Conservation (phyloP, 2,113 vertebrate species). For the Bubo scandiacus region DNA sequence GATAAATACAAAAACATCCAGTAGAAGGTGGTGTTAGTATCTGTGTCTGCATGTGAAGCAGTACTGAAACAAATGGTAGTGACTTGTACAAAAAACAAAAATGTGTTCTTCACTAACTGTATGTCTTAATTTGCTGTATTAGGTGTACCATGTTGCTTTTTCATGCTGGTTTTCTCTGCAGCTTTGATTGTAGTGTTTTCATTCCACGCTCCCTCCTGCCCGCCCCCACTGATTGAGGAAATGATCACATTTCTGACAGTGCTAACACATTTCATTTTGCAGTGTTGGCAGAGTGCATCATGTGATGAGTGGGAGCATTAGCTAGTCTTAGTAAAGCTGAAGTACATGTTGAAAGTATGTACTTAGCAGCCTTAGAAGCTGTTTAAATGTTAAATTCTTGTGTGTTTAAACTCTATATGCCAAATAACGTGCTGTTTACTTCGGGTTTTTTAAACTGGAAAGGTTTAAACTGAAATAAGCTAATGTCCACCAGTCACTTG, state of each 20-base stretch:
- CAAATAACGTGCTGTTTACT: neutral
- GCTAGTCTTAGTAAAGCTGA: neutral
- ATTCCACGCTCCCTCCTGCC: neutral
- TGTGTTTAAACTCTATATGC: neutral
- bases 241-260: neutral
- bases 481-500: neutral
- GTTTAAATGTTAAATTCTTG: neutral
- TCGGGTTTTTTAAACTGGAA: neutral
- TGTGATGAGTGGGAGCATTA: neutral
- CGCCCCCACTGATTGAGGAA: accelerated
- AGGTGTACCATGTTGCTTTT: neutral
- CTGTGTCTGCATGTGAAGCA: neutral
- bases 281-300: neutral
- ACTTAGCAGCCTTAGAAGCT: neutral
- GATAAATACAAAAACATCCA: neutral
- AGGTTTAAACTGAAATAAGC: neutral
- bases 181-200: neutral
- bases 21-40: neutral
- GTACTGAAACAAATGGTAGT: neutral
- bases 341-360: neutral
- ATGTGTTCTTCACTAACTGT: neutral
- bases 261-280: neutral
- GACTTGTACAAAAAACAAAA: neutral
- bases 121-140: neutral
- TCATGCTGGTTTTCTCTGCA: neutral